These are phyloP conservation scores for Palythoa grandiflora DNA, from an alignment of 92 coral and sea anemone species.

Conservation along the genomic window DNA sequence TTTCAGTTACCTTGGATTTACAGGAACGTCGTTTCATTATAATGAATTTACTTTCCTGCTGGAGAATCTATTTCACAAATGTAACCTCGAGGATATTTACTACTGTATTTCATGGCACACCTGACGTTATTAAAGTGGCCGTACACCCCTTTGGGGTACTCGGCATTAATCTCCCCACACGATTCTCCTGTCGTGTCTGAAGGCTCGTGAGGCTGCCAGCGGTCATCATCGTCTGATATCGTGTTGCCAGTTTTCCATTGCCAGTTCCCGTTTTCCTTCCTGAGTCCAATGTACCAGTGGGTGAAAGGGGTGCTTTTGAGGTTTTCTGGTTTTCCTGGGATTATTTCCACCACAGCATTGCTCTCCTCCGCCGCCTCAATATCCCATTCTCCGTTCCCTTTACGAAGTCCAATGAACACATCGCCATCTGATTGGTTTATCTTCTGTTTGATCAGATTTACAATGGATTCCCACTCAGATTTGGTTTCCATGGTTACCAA, in stretches of 20 bases:
- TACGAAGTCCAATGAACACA: slow-evolving; percentile 17
- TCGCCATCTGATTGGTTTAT: neutral
- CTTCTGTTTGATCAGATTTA: neutral
- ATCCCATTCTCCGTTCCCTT: slow-evolving; percentile 12
- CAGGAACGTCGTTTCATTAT: neutral
- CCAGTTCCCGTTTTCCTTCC: neutral
- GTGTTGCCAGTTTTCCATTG: slow-evolving; percentile 3
- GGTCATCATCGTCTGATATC: neutral
- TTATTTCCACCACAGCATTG: neutral
- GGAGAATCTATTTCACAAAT: slow-evolving; percentile 12
- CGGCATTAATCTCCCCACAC: slow-evolving; percentile 33
- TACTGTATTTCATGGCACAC: neutral
- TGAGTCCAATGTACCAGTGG: slow-evolving; percentile 42
- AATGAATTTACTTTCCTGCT: neutral
- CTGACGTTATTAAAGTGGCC: slow-evolving; percentile 34
- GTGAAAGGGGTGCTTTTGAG: slow-evolving; percentile 7
- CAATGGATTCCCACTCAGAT: slow-evolving; percentile 4
- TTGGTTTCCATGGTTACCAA: slow-evolving; percentile 34
- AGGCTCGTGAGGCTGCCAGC: slow-evolving; percentile 39
- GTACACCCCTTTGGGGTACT: slow-evolving; percentile 20
- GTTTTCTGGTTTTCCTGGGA: neutral
- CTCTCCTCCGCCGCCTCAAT: slow-evolving; percentile 3
- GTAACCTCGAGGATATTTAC: slow-evolving; percentile 12
- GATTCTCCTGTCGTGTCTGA: slow-evolving; percentile 10
- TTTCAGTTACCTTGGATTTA: neutral